Conservation (phyloP, 2,888 invertebrate genomes). For the Eulithis prunata region DNA sequence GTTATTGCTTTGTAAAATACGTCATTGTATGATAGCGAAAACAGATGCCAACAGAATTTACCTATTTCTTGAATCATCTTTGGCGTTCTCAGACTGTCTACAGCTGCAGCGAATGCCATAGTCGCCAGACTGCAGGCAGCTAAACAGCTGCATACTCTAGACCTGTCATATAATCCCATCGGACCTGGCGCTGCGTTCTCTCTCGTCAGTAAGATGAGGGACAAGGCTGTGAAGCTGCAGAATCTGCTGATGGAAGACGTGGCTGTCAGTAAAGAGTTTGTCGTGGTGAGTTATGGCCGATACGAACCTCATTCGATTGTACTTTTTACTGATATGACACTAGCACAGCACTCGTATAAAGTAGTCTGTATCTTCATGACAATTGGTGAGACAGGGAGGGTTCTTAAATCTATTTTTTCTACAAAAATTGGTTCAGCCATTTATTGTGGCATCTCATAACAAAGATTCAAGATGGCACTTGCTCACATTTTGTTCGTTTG, state of each 20-base stretch:
- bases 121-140: slow-evolving; percentile 41
- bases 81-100: slow-evolving; percentile 27
- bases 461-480: neutral
- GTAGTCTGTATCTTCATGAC: too few species aligned
- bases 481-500: neutral
- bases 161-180: slow-evolving; percentile 61
- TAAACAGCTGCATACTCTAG: slow-evolving; percentile 47
- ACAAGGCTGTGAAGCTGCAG: slow-evolving; percentile 45
- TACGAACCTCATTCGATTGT: neutral
- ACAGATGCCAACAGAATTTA: too few species aligned
- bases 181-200: slow-evolving; percentile 49
- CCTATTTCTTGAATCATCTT: too few species aligned
- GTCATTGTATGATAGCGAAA: too few species aligned
- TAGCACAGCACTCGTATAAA: too few species aligned
- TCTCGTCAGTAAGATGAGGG: slow-evolving; percentile 47
- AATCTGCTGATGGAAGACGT: slow-evolving; percentile 55
- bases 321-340: too few species aligned
- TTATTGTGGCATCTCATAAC: too few species aligned
- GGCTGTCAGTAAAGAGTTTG: slow-evolving; percentile 51
- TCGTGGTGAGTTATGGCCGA: slow-evolving; percentile 30
- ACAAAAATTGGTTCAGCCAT: neutral
- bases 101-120: slow-evolving; percentile 44
- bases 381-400: too few species aligned
- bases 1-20: too few species aligned
- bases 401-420: neutral